Evolutionary conservation across 2,888 invertebrate species (phyloP).

Genomic region (Cephus spinipes): DNA sequence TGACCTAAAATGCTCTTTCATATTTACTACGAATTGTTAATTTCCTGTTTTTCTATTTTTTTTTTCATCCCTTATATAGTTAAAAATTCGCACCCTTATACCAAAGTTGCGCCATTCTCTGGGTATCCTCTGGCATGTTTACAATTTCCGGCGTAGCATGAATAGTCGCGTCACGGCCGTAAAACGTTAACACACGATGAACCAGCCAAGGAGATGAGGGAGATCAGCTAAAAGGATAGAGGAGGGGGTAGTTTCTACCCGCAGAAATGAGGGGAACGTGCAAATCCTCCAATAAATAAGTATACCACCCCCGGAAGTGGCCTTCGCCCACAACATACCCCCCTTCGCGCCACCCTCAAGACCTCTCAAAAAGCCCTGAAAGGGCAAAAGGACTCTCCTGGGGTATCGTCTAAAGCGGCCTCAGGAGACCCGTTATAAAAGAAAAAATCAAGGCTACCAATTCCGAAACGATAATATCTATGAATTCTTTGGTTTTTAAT

Average conservation of each 20-base stretch:
- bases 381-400: not conserved
- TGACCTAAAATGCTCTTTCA: not conserved
- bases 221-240: not conserved
- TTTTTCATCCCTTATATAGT: not conserved
- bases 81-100: not conserved
- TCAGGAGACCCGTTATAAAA: not conserved
- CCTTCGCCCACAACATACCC: not conserved
- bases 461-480: not conserved
- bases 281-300: not conserved
- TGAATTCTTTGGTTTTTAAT: not conserved
- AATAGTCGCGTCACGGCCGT: not conserved
- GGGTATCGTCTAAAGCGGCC: not conserved
- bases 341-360: not conserved
- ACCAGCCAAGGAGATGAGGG: not conserved
- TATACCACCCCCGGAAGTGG: not conserved
- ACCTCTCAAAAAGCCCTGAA: not conserved
- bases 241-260: not conserved
- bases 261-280: not conserved
- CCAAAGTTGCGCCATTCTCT: not conserved
- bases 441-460: not conserved
- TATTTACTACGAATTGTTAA: not conserved
- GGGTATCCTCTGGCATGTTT: not conserved
- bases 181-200: not conserved
- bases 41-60: not conserved
- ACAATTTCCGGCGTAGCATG: not conserved